phyloP scores from a whole-genome alignment of 2,888 invertebrate genomes.

The Rotaria magnacalcarata region DNA sequence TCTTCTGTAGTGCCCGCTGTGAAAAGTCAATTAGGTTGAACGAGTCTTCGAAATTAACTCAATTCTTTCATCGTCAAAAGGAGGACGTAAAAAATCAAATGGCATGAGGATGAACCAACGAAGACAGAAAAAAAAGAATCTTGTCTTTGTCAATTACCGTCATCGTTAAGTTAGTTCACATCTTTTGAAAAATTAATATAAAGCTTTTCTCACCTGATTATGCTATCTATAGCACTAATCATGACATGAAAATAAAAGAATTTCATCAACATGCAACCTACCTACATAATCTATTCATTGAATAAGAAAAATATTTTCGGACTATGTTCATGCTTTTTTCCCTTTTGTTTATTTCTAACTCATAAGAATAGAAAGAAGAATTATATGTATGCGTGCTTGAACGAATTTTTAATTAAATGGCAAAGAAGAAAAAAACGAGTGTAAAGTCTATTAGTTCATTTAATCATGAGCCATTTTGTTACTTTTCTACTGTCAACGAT shows the following conservation, averaged over 20 bases:
- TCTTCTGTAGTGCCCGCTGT: not conserved
- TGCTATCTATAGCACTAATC: slow-evolving; percentile 13
- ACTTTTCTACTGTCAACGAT: not conserved
- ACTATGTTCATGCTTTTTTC: not conserved
- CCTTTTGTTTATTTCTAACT: not conserved
- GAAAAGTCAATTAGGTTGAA: slow-evolving; percentile 14
- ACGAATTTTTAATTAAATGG: not conserved
- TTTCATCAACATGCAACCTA: not conserved
- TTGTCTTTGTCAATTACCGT: slow-evolving; percentile 1
- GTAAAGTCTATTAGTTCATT: not conserved
- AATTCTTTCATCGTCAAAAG: not conserved
- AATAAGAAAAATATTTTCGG: not conserved
- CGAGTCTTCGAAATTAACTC: slow-evolving; percentile 4
- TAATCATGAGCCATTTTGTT: not conserved
- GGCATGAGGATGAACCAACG: not conserved
- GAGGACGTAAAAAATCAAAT: not conserved
- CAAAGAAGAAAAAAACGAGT: not conserved
- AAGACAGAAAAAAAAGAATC: not conserved
- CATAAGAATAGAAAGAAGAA: too few relatives aligned
- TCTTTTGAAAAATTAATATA: not conserved
- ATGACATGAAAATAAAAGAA: slow-evolving; percentile 21
- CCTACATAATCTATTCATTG: too few relatives aligned
- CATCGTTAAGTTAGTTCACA: not conserved
- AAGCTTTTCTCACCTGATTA: slow-evolving; percentile 38
- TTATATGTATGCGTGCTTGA: not conserved